A percentile compares a stretch with the other conserved stretches of the same genome.
phyloP scores from a whole-genome alignment of 2,888 invertebrate genomes.

The Noctua pronuba region DNA sequence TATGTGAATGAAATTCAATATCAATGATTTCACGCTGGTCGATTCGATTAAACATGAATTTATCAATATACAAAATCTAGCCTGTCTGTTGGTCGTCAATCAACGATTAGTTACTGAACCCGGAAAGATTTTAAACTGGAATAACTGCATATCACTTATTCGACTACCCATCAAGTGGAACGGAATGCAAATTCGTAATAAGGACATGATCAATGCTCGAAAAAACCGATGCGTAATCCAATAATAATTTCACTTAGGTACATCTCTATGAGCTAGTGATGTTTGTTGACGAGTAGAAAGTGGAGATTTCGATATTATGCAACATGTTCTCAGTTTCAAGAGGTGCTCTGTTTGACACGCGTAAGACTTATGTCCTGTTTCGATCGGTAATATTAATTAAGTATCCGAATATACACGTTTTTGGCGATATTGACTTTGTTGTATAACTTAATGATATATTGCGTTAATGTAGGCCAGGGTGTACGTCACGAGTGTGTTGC shows the following conservation, averaged over 20 bases:
- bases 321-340: slow-evolving; percentile 38
- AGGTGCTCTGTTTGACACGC: slow-evolving; percentile 50
- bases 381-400: slow-evolving; percentile 61
- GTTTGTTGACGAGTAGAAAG: slow-evolving; percentile 66
- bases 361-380: slow-evolving; percentile 64
- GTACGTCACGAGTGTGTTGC: slow-evolving; percentile 26
- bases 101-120: not conserved
- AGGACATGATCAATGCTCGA: slow-evolving; percentile 14
- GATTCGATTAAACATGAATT: slow-evolving; percentile 1
- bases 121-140: slow-evolving; percentile 36
- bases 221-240: slow-evolving; percentile 40
- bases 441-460: slow-evolving; percentile 54
- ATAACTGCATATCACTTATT: slow-evolving; percentile 28
- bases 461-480: slow-evolving; percentile 40
- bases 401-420: slow-evolving; percentile 45
- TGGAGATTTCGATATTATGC: slow-evolving; percentile 65
- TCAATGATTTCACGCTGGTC: slow-evolving; percentile 14
- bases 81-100: slow-evolving; percentile 1
- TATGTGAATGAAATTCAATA: slow-evolving; percentile 40
- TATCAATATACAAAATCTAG: slow-evolving; percentile 39
- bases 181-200: slow-evolving; percentile 31
- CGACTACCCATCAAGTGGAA: slow-evolving; percentile 26
- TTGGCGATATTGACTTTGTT: slow-evolving; percentile 60
- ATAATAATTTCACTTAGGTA: slow-evolving; percentile 3
- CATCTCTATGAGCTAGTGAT: slow-evolving; percentile 1